These are phyloP conservation scores for Dermolepida albohirtum DNA, from an alignment of 2,888 invertebrate genomes.

Conservation along the genomic window DNA sequence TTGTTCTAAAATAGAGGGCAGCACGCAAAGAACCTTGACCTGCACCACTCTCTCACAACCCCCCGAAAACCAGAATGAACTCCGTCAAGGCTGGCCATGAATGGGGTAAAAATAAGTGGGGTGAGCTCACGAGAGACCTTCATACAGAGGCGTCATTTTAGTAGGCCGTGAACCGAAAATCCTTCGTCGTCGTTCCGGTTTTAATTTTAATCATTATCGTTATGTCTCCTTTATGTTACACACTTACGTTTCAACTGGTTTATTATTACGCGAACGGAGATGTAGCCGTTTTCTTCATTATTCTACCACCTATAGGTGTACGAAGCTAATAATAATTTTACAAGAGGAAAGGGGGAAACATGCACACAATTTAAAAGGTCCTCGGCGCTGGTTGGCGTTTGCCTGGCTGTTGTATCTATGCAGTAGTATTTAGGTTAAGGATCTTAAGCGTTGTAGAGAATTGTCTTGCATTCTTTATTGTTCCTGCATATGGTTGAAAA, in stretches of 20 bases:
- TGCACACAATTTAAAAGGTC: too few species aligned
- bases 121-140: conserved; percentile 42
- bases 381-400: too few species aligned
- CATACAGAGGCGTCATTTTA: conserved; percentile 11
- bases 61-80: conserved; percentile 56
- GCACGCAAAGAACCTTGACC: conserved; percentile 59
- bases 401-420: too few species aligned
- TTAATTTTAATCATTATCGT: conserved; percentile 18
- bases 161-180: conserved; percentile 28
- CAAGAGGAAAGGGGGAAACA: too few species aligned
- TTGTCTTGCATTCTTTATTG: too few species aligned
- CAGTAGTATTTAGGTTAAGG: too few species aligned
- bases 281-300: too few species aligned
- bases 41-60: conserved; percentile 60
- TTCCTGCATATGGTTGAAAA: too few species aligned
- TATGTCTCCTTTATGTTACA: not conserved
- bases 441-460: too few species aligned
- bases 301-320: too few species aligned
- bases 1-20: conserved; percentile 43
- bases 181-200: not conserved
- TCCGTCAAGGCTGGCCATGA: conserved; percentile 59
- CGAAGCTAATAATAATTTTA: too few species aligned
- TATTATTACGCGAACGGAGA: too few species aligned
- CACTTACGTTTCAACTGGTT: not conserved
- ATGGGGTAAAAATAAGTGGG: conserved; percentile 54